phyloP scores from a whole-genome alignment of 2,888 invertebrate genomes.

The Trichogramma evanescens region DNA sequence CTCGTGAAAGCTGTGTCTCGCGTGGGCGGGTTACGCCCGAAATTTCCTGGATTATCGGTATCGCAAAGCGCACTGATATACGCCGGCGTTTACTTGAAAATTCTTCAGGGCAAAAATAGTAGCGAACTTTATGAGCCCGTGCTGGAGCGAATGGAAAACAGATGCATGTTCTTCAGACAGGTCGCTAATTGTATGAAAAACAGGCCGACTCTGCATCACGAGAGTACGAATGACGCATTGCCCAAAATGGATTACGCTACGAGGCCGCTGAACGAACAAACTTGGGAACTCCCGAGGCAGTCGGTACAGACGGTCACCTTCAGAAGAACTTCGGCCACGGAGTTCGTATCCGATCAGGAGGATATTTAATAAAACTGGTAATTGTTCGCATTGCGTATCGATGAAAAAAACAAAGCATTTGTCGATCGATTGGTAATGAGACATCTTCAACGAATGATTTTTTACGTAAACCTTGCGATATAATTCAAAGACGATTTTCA shows the following conservation, averaged over 20 bases:
- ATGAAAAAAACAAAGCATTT: neutral
- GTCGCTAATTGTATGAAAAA: conserved; percentile 50
- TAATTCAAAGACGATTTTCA: conserved; percentile 7
- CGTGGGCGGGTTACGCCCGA: conserved; percentile 52
- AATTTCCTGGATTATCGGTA: conserved; percentile 55
- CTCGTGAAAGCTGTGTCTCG: conserved; percentile 53
- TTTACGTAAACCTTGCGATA: too few species aligned
- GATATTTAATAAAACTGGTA: too few species aligned
- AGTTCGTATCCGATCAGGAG: neutral
- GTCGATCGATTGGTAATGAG: too few species aligned
- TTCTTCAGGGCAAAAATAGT: conserved; percentile 40
- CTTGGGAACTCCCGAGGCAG: neutral
- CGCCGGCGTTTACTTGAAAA: conserved; percentile 56
- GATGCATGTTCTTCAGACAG: conserved; percentile 45
- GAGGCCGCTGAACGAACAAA: neutral
- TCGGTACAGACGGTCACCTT: conserved; percentile 7
- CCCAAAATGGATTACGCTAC: neutral
- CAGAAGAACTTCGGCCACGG: conserved; percentile 8
- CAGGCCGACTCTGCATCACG: conserved; percentile 51
- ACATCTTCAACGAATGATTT: too few species aligned
- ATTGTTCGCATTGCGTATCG: neutral
- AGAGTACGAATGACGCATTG: neutral
- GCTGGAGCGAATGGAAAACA: conserved; percentile 41
- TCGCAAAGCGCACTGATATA: conserved; percentile 52
- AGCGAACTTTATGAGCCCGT: conserved; percentile 46